A percentile compares a stretch with the other conserved stretches of the same genome.
Conservation (phyloP, 2,888 invertebrate genomes). For the Melolontha melolontha region DNA sequence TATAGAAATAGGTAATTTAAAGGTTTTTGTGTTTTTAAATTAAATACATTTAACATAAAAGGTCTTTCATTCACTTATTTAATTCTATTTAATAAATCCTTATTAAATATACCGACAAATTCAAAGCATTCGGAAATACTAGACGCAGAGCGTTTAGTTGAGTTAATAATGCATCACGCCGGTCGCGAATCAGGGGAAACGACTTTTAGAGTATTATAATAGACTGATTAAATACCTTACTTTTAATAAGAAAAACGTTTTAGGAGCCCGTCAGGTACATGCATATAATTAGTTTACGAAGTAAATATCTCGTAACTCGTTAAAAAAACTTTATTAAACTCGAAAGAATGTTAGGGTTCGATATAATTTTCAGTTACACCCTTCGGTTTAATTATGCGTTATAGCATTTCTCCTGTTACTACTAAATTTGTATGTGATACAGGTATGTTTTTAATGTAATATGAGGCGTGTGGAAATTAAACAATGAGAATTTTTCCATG, state of each 20-base stretch:
- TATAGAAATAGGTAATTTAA: too few relatives aligned
- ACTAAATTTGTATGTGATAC: too few relatives aligned
- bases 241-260: slow-evolving; percentile 55
- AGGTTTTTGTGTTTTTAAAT: too few relatives aligned
- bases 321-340: slow-evolving; percentile 35
- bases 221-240: slow-evolving; percentile 63
- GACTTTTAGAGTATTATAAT: slow-evolving; percentile 60
- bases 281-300: slow-evolving; percentile 37
- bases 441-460: too few relatives aligned
- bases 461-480: too few relatives aligned
- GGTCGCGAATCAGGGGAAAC: slow-evolving; percentile 54
- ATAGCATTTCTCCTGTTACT: too few relatives aligned
- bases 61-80: background rate
- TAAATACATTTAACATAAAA: too few relatives aligned
- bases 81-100: slow-evolving; percentile 45
- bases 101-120: slow-evolving; percentile 50
- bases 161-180: slow-evolving; percentile 57
- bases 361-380: slow-evolving; percentile 29
- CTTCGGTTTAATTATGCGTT: background rate
- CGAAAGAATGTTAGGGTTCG: slow-evolving; percentile 10
- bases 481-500: too few relatives aligned
- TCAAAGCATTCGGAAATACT: slow-evolving; percentile 47
- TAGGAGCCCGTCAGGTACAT: slow-evolving; percentile 35
- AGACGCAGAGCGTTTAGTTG: slow-evolving; percentile 57
- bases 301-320: slow-evolving; percentile 33